Evolutionary conservation across 2,888 invertebrate species (phyloP), one percentile per base, ranked within the genome.

Genomic region (Drosophila falleni): DNA sequence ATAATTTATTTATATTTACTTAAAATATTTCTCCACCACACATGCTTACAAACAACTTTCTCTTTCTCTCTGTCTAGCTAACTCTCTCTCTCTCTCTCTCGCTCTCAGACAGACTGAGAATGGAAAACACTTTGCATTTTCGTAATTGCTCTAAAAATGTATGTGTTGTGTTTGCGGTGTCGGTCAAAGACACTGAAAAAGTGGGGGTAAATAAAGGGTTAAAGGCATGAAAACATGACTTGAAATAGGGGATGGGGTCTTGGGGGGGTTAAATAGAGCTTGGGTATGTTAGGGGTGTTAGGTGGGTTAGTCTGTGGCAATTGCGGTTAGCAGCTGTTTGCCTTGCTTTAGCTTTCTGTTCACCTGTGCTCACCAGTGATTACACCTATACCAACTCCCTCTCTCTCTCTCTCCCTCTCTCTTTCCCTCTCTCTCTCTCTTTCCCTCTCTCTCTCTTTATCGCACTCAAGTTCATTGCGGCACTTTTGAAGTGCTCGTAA

Each of bases 121-220:
- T 56, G 55, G 33, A 26, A 49, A 64, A 46, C 68, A 78, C 59
- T 78, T 78, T 65, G 37, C 73, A 78, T 76, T 68, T 68, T 59
- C 68, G 78, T 76, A 76, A 73, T 76, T 78, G 78, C 55, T 68
- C 55, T 68, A 55, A 65, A 73, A 73, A 61, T 78, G 19, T 62
- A 41, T 77, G 74, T 77, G 54, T 63, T 73, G 78, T 67, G 61
- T 65, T 72, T 67, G 68, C 63, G 71, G 75, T 62, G 61, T 60
- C 67, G 77, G 77, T 71, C 62, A 71, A 71, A 71, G 63, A 54
- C 49, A 60, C 46, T n/a, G 29, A 23, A 50, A 54, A 60, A 51
- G 9, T 2, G 31, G 10, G 10, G 11, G 3, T 31, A 42, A 19
- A 19, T n/a, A 15, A 35, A 37, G 15, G 11, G 8, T 5, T 15